Evolutionary conservation across 2,797 vertebrate genomes (phyloP), one percentile per base, ranked within the genome.

Genomic region (Urocyon cinereoargenteus): DNA sequence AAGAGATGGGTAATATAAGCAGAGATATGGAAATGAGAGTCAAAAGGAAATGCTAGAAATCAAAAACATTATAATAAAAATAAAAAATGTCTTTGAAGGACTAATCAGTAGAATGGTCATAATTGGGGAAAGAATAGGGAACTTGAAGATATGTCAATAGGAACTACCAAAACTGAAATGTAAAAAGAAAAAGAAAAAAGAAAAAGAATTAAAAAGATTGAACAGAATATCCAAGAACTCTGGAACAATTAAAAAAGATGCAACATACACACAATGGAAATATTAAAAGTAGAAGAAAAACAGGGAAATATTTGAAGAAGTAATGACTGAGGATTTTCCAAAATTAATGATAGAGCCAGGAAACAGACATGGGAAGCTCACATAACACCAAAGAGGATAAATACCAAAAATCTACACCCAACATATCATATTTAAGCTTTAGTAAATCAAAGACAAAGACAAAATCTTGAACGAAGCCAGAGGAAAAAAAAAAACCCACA

Each of bases 291-390:
- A 64, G 49, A 79, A 55, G n/a, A 49, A 57, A 87, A 77, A 59
- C 2, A 34, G 19, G 18, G 90, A 83, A 77, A 85, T 89, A 36
- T 36, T 79, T 92, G 16, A 68, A 68, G 31, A 62, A 61, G 40
- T 82, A 90, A 89, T 73, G 66, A n/a, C 49, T 91, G n/a, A 94
- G 21, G 64, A 64, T 66, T 92, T 82, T 87, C 34, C 53, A 84
- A 78, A 70, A 78, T 49, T 92, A 57, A n/a, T 31, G 15, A 90
- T 24, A 62, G 34, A 89, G 28, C 24, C 55, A 88, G 8, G 4
- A 72, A 88, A n/a, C 31, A 78, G 53, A 84, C 62, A 31, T 24
- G 55, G 19, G 22, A 70, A 88, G 26, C 2, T 40, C 12, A 70
- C 28, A 78, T 7, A 83, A 18, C 1, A 62, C 18, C 16, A 34